phyloP scores from a whole-genome alignment of 2,797 vertebrate species.

The Silurus lanzhouensis region DNA sequence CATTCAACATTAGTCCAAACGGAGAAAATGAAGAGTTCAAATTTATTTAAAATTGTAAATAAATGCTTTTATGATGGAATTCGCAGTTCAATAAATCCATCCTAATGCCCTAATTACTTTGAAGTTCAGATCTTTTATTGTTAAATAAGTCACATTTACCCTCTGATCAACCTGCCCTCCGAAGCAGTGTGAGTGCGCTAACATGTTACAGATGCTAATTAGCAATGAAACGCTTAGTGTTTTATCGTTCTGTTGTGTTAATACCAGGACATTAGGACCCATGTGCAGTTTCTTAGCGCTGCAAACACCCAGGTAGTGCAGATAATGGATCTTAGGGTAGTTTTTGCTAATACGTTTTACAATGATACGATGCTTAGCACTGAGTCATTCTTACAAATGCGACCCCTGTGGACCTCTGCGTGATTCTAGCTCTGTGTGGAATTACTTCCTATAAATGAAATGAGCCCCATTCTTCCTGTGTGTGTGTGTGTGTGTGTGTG shows the following conservation, averaged over 20 bases:
- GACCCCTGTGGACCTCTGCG: conserved; percentile 34
- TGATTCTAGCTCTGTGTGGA: conserved; percentile 35
- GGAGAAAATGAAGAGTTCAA: neutral
- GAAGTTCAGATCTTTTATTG: neutral
- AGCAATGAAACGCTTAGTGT: neutral
- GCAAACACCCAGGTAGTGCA: neutral
- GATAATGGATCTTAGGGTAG: neutral
- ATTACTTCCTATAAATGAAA: conserved; percentile 54
- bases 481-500: conserved; percentile 8
- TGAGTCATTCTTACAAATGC: conserved; percentile 12
- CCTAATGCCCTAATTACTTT: neutral
- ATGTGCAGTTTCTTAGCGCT: neutral
- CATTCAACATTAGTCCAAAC: neutral
- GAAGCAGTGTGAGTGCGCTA: too few species aligned
- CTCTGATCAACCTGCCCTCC: neutral
- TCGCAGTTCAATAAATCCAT: neutral
- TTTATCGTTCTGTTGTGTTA: neutral
- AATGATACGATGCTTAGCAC: neutral
- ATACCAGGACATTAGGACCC: too few species aligned
- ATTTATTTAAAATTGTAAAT: neutral
- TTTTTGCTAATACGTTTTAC: neutral
- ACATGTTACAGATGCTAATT: neutral
- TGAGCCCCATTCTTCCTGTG: conserved; percentile 48
- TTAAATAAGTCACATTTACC: neutral
- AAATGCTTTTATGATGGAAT: neutral